Conservation (phyloP, 2,888 invertebrate species). For the Rhimphoctona megacephalus region DNA sequence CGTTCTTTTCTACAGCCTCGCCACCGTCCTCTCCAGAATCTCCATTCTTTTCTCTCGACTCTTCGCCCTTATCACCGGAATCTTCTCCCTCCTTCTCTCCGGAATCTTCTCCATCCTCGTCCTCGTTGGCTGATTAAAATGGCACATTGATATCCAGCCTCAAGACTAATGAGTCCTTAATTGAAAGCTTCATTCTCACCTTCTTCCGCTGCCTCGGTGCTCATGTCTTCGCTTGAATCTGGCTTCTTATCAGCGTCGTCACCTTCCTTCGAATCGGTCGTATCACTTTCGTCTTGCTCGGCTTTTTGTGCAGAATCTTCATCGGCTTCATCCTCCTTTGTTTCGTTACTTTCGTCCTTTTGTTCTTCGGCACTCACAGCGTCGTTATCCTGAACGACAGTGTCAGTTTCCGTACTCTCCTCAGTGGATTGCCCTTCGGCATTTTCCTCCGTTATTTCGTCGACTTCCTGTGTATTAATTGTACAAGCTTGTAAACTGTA, state of each 20-base stretch:
- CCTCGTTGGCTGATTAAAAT: constrained; percentile 56
- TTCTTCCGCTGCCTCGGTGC: constrained; percentile 66
- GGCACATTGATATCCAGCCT: background rate
- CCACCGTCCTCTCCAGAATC: constrained; percentile 70
- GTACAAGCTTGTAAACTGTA: background rate
- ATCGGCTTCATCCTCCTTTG: constrained; percentile 70
- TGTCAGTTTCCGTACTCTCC: constrained; percentile 69
- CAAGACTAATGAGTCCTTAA: background rate
- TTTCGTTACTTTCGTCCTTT: constrained; percentile 79
- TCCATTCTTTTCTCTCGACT: constrained; percentile 56
- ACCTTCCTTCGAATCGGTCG: constrained; percentile 71
- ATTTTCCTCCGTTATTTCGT: constrained; percentile 83
- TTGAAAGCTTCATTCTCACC: constrained; percentile 16
- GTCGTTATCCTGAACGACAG: constrained; percentile 77
- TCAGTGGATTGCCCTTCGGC: constrained; percentile 59
- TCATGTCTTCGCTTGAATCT: constrained; percentile 64
- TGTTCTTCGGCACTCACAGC: constrained; percentile 84
- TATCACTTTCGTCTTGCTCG: constrained; percentile 66
- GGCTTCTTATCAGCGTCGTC: constrained; percentile 69
- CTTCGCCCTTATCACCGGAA: constrained; percentile 66
- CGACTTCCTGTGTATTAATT: constrained; percentile 79
- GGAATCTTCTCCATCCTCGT: constrained; percentile 61
- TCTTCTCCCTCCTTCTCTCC: constrained; percentile 64
- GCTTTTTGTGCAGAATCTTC: constrained; percentile 69
- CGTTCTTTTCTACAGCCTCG: constrained; percentile 69